Base-by-base conservation (phyloP, 2,113 vertebrate genomes). In the Benthochromis sp. region DNA sequence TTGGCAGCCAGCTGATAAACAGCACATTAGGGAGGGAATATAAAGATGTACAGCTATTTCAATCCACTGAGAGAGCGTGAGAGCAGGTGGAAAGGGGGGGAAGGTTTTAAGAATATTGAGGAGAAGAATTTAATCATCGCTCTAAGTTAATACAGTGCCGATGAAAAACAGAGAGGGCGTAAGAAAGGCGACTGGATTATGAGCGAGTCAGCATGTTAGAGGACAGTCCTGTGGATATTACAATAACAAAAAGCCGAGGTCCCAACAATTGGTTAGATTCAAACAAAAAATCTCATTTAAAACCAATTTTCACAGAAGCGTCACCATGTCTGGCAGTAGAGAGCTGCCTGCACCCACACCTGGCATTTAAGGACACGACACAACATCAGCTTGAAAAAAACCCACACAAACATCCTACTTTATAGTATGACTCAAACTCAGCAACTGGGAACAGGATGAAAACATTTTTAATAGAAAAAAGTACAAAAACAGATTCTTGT, bases 261-360 rank as follows among this genome's bases (percentile, higher is more conserved):
- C 85, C 55, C 11, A 21, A 76, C 81, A 81, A 89, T 27, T 47
- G 76, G 57, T 66, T 19, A 40, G 59, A 92, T 88, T 85, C 63
- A 43, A 82, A 36, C 16, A 81, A 93, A 93, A 93, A 93, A 93
- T 92, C 94, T 92, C 80, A 95, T 95, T 93, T 91, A 91, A 95
- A 95, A 93, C 84, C 91, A 91, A 91, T 94, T 93, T 85, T 90
- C 38, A 93, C 86, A 90, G 86, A 24, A 55, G 63, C 52, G 17
- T 91, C 90, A 88, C 79, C 12, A 43, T 50, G 52, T 87, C 82
- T 90, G 86, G 31, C 73, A 71, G 88, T 69, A 0, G 40, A 85
- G 55, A 82, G 40, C 52, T 54, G 84, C 82, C 38, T 83, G 54
- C 66, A 36, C 85, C 92, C 89, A 89, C 84, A 47, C 89, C 53